These are phyloP conservation scores for Empidonax traillii DNA, from an alignment of 2,113 vertebrate genomes.

Conservation along the genomic window DNA sequence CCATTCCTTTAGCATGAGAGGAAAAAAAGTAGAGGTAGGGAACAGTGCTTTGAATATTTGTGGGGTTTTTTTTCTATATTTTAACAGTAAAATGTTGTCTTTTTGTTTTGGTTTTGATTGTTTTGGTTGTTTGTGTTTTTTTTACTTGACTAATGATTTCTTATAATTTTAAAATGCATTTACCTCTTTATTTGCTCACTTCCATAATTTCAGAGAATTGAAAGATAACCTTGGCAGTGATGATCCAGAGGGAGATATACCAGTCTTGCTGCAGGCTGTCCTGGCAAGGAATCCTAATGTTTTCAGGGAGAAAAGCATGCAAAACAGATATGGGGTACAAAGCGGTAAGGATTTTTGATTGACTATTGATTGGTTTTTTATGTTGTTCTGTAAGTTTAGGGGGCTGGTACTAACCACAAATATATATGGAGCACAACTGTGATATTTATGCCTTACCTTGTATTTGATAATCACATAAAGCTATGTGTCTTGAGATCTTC, in stretches of 20 bases:
- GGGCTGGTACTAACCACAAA: not conserved
- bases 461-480: not conserved
- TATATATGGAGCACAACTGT: not conserved
- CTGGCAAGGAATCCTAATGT: slow-evolving; percentile 96
- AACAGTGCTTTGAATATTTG: not conserved
- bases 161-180: slow-evolving; percentile 24
- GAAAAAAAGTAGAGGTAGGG: not conserved
- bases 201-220: slow-evolving; percentile 84
- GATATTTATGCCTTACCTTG: not conserved
- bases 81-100: not conserved
- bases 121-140: not conserved
- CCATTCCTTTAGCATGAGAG: not conserved
- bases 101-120: not conserved
- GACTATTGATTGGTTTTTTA: slow-evolving; percentile 25
- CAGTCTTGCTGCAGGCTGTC: slow-evolving; percentile 92
- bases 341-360: slow-evolving; percentile 75
- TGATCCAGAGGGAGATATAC: slow-evolving; percentile 95
- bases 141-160: not conserved
- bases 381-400: not conserved
- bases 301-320: slow-evolving; percentile 96
- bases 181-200: slow-evolving; percentile 33
- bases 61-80: not conserved
- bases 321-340: slow-evolving; percentile 82
- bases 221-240: slow-evolving; percentile 97
- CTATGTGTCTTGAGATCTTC: not conserved